Conservation (phyloP, 2,113 vertebrate species). For the human (Homo sapiens) region DNA sequence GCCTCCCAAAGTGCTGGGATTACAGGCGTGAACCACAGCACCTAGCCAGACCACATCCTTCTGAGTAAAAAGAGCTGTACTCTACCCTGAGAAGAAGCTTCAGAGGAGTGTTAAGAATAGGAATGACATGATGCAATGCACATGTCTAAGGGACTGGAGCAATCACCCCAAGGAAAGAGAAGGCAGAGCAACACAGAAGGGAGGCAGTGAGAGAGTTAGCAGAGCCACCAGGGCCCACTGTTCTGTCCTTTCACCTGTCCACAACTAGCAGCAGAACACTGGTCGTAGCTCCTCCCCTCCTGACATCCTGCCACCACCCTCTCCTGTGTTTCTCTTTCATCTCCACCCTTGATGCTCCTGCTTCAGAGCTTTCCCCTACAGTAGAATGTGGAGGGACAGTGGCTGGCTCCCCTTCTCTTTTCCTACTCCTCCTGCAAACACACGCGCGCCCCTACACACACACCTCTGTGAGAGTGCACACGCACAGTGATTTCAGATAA, state of each 20-base stretch:
- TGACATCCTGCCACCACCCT: fast-evolving
- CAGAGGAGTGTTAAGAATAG: neutral
- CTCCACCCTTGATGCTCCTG: neutral
- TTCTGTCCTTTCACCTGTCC: neutral
- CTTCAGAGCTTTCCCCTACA: neutral
- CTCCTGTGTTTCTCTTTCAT: neutral
- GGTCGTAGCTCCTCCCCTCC: neutral
- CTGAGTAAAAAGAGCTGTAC: neutral
- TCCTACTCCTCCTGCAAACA: neutral
- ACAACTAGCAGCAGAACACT: neutral
- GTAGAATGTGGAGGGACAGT: neutral
- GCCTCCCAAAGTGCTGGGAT: too few relatives aligned
- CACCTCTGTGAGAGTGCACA: fast-evolving
- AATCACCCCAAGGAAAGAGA: neutral
- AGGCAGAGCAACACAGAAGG: neutral
- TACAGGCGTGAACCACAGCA: too few relatives aligned
- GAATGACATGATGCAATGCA: neutral
- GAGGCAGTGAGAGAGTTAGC: neutral
- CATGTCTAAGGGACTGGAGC: neutral
- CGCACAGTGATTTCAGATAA: neutral
- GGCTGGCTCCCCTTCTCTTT: neutral
- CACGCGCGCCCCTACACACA: fast-evolving
- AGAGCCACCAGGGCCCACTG: fast-evolving
- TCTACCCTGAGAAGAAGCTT: neutral
- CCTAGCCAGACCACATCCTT: neutral